These are phyloP conservation scores for Oreotrochilus melanogaster DNA, from an alignment of 2,113 vertebrate genomes.

Conservation along the genomic window DNA sequence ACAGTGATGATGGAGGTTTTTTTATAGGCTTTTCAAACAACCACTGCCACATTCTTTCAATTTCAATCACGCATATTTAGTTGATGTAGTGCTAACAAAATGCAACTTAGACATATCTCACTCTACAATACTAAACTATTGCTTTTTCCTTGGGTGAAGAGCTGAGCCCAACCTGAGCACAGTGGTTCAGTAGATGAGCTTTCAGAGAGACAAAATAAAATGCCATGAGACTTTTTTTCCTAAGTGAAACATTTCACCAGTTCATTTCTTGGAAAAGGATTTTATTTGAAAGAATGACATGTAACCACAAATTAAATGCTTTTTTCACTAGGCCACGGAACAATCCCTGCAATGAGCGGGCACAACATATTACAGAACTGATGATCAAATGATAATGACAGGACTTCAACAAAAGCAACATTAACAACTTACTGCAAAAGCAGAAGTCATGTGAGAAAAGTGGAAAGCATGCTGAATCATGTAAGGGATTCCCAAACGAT, in stretches of 20 bases:
- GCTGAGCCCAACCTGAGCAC: background rate
- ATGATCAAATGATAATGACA: conserved; percentile 41
- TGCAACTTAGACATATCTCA: background rate
- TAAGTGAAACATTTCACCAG: background rate
- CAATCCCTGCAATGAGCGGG: background rate
- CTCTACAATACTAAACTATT: background rate
- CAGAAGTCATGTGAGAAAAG: background rate
- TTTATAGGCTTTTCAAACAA: background rate
- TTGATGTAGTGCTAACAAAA: background rate
- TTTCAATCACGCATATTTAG: background rate
- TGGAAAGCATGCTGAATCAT: background rate
- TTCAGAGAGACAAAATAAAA: background rate
- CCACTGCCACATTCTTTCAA: background rate
- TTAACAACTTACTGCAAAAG: background rate
- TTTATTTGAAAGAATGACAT: conserved; percentile 33
- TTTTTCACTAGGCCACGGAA: conserved; percentile 48
- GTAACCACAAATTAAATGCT: background rate
- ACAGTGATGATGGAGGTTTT: background rate
- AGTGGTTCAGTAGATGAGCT: background rate
- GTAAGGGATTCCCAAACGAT: background rate
- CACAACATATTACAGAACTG: conserved; percentile 1
- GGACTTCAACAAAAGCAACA: background rate
- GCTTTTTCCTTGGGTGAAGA: background rate
- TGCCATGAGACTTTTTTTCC: background rate
- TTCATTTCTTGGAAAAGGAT: background rate